Evolutionary conservation across 2,888 invertebrate species (phyloP).

Genomic region (Dicranocentrus wangi): DNA sequence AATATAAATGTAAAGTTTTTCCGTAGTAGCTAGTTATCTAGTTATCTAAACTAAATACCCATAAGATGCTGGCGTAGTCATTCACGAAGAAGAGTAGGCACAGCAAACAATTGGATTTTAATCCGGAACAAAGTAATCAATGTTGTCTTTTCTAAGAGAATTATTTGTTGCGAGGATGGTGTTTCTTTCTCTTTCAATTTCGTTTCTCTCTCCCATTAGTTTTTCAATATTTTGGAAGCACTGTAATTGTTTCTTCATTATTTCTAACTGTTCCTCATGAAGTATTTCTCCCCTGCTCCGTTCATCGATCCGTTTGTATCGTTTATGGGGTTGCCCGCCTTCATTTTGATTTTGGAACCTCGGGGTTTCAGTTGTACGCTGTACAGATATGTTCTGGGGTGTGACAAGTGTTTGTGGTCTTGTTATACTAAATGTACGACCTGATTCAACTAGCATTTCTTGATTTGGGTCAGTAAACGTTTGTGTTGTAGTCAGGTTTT

Average conservation of each 20-base stretch:
- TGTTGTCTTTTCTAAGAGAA: neutral
- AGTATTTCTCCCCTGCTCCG: neutral
- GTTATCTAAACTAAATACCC: too few species aligned
- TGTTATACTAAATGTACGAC: too few species aligned
- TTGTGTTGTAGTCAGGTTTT: too few species aligned
- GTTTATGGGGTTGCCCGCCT: neutral
- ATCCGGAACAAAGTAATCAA: neutral
- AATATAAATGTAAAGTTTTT: too few species aligned
- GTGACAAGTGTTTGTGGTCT: too few species aligned
- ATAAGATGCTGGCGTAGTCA: neutral
- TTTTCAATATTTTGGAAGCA: neutral
- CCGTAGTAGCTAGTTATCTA: too few species aligned
- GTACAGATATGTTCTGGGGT: neutral
- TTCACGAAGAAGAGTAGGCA: too few species aligned
- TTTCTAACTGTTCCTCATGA: neutral
- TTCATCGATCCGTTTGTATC: neutral
- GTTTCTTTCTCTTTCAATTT: neutral
- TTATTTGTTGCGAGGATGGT: neutral
- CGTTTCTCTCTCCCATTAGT: neutral
- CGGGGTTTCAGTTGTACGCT: neutral
- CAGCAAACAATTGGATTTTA: neutral
- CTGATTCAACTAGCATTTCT: too few species aligned
- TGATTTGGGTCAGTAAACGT: too few species aligned
- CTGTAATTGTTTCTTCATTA: constrained; percentile 6
- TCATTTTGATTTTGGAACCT: neutral